Base-by-base conservation (phyloP, 1,140 invertebrate species). In the Nautilus pompilius region DNA sequence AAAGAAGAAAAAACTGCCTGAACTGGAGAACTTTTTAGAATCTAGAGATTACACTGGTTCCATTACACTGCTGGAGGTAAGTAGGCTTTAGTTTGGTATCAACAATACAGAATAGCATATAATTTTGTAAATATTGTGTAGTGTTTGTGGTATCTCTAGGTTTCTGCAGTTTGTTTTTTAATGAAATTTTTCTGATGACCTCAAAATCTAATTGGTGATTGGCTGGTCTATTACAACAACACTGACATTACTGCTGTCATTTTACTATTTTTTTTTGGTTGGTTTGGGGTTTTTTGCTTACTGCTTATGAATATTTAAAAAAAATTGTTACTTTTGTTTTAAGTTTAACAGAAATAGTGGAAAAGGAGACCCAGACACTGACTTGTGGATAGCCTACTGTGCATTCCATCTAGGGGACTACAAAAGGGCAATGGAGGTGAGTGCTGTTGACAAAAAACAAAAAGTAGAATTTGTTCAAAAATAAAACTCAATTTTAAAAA, bases 331-430 rank as follows among this genome's bases (percentile, higher is more conserved):
- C 65, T 63, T 71, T 68, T 46, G 5, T 49, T 69, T 72, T 8
- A 67, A 87, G 87, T 87, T 87, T 74, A 79, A 84, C 60, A 74
- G 83, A 66, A 82, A 83, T 61, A 82, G 80, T 71, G 87, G 85
- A 45, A 89, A 86, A 71, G 85, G 78, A 17, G 85, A 83, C 55
- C 80, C 86, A 6, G 87, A 88, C 76, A 87, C 88, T 20, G 89
- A 92, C 67, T 81, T 91, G 62, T 99, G 96, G 95, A 89, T 93
- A 62, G 95, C 90, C 2, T 99, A 95, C 80, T 97, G 95, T 82
- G 89, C 90, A 60, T 99, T 98, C 83, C 96, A 99, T 83, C 83
- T 96, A 36, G 95, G 93, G 1, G 93, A 99, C 77, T 98, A 96
- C 82, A 90, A 91, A 72, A 87, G 89, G 75, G 90, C 96, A 0